Percentiles rank a stretch among this genome's conserved stretches.
phyloP scores from a whole-genome alignment of 2,888 invertebrate species.

The Clivina fossor region DNA sequence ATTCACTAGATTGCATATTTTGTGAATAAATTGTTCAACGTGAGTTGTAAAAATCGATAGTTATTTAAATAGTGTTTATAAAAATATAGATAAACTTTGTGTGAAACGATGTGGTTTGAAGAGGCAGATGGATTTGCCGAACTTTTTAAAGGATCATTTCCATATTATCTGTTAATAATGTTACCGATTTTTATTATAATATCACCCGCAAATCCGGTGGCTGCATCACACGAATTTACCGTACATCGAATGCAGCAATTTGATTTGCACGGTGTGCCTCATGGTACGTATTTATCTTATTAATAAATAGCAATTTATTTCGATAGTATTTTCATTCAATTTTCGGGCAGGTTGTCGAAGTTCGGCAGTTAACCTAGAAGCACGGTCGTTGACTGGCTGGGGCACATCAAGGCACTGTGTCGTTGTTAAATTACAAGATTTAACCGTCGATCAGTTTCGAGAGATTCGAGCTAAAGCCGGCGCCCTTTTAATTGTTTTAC shows the following conservation, averaged over 20 bases:
- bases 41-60: too few relatives aligned
- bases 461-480: slow-evolving; percentile 79
- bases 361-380: slow-evolving; percentile 84
- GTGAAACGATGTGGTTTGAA: slow-evolving; percentile 71
- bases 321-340: too few relatives aligned
- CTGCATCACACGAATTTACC: slow-evolving; percentile 88
- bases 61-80: slow-evolving; percentile 22
- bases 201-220: slow-evolving; percentile 81
- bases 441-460: slow-evolving; percentile 76
- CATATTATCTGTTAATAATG: slow-evolving; percentile 80
- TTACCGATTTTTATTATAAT: slow-evolving; percentile 88
- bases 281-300: slow-evolving; percentile 67
- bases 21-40: too few relatives aligned
- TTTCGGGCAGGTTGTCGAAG: slow-evolving; percentile 74
- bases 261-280: slow-evolving; percentile 85
- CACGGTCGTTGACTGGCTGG: slow-evolving; percentile 81
- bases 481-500: slow-evolving; percentile 81
- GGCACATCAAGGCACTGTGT: slow-evolving; percentile 88
- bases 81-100: slow-evolving; percentile 18
- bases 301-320: slow-evolving; percentile 14
- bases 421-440: slow-evolving; percentile 75
- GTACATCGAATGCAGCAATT: slow-evolving; percentile 95
- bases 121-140: slow-evolving; percentile 85
- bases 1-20: too few relatives aligned
- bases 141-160: slow-evolving; percentile 82